These are phyloP conservation scores for Agriopis leucophaearia DNA, from an alignment of 2,888 invertebrate genomes.

Conservation along the genomic window DNA sequence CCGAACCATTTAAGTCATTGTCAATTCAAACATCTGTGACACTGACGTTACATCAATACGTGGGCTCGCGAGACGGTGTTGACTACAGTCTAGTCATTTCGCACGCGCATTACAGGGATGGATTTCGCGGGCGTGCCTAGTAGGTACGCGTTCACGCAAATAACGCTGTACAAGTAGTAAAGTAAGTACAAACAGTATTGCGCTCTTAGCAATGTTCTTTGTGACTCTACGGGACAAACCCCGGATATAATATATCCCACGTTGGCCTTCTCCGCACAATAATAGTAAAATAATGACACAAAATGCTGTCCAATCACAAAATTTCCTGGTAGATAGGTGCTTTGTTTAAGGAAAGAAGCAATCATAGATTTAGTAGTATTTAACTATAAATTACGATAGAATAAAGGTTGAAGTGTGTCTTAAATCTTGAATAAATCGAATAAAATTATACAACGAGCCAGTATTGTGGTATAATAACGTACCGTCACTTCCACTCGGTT, in stretches of 20 bases:
- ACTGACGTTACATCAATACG: too few relatives aligned
- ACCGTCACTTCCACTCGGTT: constrained; percentile 63
- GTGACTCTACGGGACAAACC: constrained; percentile 1
- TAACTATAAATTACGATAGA: constrained; percentile 53
- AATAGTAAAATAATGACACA: constrained; percentile 49
- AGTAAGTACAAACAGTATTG: background rate
- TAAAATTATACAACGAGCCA: constrained; percentile 73
- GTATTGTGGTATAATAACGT: constrained; percentile 57
- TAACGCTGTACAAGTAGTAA: too few relatives aligned
- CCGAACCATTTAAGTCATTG: too few relatives aligned
- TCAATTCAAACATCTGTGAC: background rate
- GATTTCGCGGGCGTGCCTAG: too few relatives aligned
- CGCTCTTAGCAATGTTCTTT: background rate
- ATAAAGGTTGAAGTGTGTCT: constrained; percentile 61
- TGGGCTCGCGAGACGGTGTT: too few relatives aligned
- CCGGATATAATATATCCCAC: constrained; percentile 29
- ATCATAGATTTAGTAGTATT: constrained; percentile 57
- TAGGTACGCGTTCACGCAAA: too few relatives aligned
- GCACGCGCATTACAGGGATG: too few relatives aligned
- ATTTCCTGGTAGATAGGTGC: constrained; percentile 68
- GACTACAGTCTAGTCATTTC: too few relatives aligned
- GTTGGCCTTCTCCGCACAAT: constrained; percentile 57
- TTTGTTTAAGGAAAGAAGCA: constrained; percentile 65
- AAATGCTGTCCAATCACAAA: constrained; percentile 62
- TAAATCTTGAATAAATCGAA: constrained; percentile 59